phyloP scores from a whole-genome alignment of 2,888 invertebrate genomes.

The Catonia carolina region DNA sequence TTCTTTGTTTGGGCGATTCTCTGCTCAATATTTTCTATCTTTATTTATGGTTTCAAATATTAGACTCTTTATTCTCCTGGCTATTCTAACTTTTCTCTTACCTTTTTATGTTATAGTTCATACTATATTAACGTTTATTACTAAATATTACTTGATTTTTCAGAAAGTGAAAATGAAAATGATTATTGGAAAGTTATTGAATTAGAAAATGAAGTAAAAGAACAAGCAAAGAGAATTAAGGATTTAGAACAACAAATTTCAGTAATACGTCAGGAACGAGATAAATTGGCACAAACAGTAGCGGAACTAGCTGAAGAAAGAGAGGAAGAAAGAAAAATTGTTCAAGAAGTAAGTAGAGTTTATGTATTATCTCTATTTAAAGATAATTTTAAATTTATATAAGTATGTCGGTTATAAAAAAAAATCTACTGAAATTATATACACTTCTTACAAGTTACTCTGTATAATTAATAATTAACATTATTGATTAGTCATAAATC shows the following conservation, averaged over 20 bases:
- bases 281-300: slow-evolving; percentile 43
- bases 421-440: not conserved
- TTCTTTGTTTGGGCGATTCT: too few relatives aligned
- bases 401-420: too few relatives aligned
- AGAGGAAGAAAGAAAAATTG: slow-evolving; percentile 47
- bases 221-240: slow-evolving; percentile 45
- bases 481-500: not conserved
- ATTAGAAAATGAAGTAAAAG: slow-evolving; percentile 44
- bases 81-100: too few relatives aligned
- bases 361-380: not conserved
- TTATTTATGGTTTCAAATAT: too few relatives aligned
- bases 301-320: slow-evolving; percentile 38
- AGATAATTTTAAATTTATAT: not conserved
- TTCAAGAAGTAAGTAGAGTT: slow-evolving; percentile 45
- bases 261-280: slow-evolving; percentile 46
- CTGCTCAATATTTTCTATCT: too few relatives aligned
- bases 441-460: not conserved
- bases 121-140: too few relatives aligned
- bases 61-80: too few relatives aligned
- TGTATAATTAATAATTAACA: not conserved
- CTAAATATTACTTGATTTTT: too few relatives aligned
- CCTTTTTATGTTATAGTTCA: too few relatives aligned
- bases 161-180: slow-evolving; percentile 10
- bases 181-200: slow-evolving; percentile 40
- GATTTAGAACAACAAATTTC: slow-evolving; percentile 41